phyloP scores from a whole-genome alignment of 1,140 invertebrate genomes.

The Drosophila sucinea region DNA sequence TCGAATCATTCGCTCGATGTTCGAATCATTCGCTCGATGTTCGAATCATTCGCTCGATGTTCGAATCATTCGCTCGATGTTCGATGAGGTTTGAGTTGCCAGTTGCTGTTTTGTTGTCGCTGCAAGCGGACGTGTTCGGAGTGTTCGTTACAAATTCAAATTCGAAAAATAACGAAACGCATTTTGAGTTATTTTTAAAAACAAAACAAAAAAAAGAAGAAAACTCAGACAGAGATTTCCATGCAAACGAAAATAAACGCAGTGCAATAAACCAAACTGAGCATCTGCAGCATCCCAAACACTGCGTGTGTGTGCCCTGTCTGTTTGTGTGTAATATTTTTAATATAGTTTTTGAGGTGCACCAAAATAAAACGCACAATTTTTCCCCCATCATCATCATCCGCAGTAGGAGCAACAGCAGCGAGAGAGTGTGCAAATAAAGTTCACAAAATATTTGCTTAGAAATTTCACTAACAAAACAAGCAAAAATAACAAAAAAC shows the following conservation, averaged over 20 bases:
- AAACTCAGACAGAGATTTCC: conserved; percentile 39
- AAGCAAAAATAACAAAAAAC: not conserved
- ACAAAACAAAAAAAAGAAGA: conserved; percentile 8
- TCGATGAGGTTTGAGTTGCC: not conserved
- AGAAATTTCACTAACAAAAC: conserved; percentile 51
- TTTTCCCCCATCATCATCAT: not conserved
- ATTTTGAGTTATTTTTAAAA: conserved; percentile 70
- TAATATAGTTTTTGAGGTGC: conserved; percentile 19
- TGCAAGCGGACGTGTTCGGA: conserved; percentile 18
- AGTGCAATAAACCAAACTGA: conserved; percentile 61
- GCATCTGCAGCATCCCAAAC: conserved; percentile 47
- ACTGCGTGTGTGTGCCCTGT: conserved; percentile 45
- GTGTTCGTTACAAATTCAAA: conserved; percentile 73
- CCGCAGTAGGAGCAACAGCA: too few relatives aligned
- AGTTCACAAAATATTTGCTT: conserved; percentile 58
- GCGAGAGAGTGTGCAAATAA: conserved; percentile 42
- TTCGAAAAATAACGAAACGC: conserved; percentile 49
- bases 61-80: not conserved
- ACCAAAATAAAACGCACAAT: conserved; percentile 66
- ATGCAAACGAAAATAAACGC: conserved; percentile 50
- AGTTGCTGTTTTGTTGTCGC: conserved; percentile 13
- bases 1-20: not conserved
- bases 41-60: not conserved
- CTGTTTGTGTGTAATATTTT: conserved; percentile 47
- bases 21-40: not conserved